phyloP scores from a whole-genome alignment of 2,888 invertebrate genomes.

The Heliconius hortense region DNA sequence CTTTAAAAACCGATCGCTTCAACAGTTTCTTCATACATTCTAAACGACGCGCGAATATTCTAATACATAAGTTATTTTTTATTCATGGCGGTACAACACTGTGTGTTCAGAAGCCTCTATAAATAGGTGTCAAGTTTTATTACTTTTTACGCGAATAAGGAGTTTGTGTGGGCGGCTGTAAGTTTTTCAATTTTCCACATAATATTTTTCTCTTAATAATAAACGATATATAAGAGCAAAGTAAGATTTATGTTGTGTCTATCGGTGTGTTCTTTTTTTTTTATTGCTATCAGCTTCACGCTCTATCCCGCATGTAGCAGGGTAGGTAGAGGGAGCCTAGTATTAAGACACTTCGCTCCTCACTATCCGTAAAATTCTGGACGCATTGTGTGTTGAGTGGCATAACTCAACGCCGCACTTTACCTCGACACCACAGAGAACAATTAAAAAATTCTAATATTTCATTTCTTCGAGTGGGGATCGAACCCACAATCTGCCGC shows the following conservation, averaged over 20 bases:
- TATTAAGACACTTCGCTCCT: neutral
- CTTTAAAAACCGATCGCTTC: neutral
- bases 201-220: neutral
- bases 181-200: conserved; percentile 35
- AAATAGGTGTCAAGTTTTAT: conserved; percentile 29
- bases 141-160: conserved; percentile 18
- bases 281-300: too few species aligned
- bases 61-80: conserved; percentile 13
- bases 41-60: neutral
- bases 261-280: too few species aligned
- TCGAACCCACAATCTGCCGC: too few species aligned
- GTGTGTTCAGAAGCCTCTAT: conserved; percentile 16
- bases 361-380: neutral
- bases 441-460: neutral
- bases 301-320: neutral
- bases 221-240: neutral
- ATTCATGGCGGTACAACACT: conserved; percentile 8
- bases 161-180: conserved; percentile 5
- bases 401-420: neutral
- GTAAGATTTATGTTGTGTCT: neutral
- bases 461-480: too few species aligned
- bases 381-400: neutral
- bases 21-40: conserved; percentile 3
- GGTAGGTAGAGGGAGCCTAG: neutral
- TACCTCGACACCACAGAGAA: neutral